Evolutionary conservation across 2,797 vertebrate species (phyloP), one percentile per base, ranked within the genome.

Genomic region (Bradypus variegatus): DNA sequence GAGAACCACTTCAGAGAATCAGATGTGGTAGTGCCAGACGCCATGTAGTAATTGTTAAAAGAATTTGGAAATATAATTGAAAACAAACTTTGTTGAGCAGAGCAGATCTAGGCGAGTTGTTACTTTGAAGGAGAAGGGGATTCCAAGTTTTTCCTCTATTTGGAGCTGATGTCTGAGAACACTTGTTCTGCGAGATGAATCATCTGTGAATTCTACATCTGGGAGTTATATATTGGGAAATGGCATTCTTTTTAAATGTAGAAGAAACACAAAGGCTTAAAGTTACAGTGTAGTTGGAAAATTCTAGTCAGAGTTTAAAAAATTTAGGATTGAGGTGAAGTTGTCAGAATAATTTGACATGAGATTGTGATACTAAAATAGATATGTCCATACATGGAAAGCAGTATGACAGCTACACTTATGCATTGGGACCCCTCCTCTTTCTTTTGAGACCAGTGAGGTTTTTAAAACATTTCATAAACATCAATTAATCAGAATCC

Each of bases 141-240:
- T 97, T 96, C 96, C 96, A 95, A 96, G 95, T 95, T 94, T 93
- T 92, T 94, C 90, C 95, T 97, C 95, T 96, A 70, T 95, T 96
- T 97, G 93, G 97, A 96, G 97, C 97, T 97, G 96, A 96, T 98
- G 98, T 98, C 98, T 98, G 94, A 41, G 93, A 97, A 97, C 98
- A 97, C 97, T 98, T 98, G 96, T 96, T 97, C 95, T 97, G 96
- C 97, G 97, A 97, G 97, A 98, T 98, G 97, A 98, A 98, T 98
- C 91, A 78, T 94, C 97, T 96, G 78, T 97, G 97, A 97, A 97
- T 98, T 98, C 97, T 97, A 97, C 98, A 98, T 98, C 98, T 99
- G 98, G 97, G 98, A 98, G 97, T 98, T 96, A 97, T 98, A 98
- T 98, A 96, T 96, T 96, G 97, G 97, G 97, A 97, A 98, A 97